A percentile compares a stretch with the other conserved stretches of the same genome.
Evolutionary conservation across 2,797 vertebrate genomes (phyloP).

Genomic region (Pseudopleuronectes americanus): DNA sequence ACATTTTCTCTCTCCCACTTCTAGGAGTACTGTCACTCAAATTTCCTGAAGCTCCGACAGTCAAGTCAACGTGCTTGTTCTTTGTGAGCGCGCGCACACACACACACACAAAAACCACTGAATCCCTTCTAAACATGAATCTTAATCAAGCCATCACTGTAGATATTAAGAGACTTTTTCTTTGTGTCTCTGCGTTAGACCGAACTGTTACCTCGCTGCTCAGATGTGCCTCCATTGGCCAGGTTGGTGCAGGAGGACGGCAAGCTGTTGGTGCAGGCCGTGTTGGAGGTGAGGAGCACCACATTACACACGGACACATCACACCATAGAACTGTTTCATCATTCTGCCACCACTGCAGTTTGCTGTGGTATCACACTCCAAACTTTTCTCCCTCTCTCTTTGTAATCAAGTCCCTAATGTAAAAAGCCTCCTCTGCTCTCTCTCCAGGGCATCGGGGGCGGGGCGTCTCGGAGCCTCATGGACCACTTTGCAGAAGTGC

Average conservation of each 20-base stretch:
- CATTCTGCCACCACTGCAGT: conserved; percentile 10
- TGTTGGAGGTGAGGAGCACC: conserved; percentile 91
- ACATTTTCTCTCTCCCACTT: conserved; percentile 35
- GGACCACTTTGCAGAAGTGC: conserved; percentile 97
- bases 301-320: neutral
- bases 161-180: neutral
- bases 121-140: neutral
- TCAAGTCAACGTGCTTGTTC: conserved; percentile 96
- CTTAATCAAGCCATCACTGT: neutral
- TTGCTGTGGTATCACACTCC: neutral
- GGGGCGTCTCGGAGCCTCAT: conserved; percentile 96
- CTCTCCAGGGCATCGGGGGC: conserved; percentile 91
- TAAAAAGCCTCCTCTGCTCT: conserved; percentile 1
- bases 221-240: conserved; percentile 90
- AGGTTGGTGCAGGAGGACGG: conserved; percentile 93
- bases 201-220: conserved; percentile 94
- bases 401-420: conserved; percentile 24
- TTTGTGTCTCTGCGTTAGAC: conserved; percentile 82
- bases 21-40: conserved; percentile 96
- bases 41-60: conserved; percentile 97
- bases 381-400: neutral
- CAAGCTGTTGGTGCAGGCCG: conserved; percentile 91
- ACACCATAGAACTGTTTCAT: neutral
- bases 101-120: conserved; percentile 2
- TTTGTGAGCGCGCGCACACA: conserved; percentile 88